Evolutionary conservation across 2,888 invertebrate species (phyloP).

Genomic region (Phlogophora meticulosa): DNA sequence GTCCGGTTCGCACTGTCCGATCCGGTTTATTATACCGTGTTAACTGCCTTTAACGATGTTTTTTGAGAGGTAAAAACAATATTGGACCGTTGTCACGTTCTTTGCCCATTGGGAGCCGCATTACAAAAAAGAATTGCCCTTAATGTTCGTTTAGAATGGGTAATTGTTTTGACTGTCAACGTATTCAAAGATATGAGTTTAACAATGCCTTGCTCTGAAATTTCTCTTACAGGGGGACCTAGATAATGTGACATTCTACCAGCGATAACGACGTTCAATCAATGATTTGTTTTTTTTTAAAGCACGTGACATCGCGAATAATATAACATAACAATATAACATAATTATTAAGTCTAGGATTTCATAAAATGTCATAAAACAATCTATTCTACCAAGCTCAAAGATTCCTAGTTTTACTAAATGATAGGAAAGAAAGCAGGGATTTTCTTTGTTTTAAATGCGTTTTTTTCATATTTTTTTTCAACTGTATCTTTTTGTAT

Average conservation of each 20-base stretch:
- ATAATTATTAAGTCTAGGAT: too few species aligned
- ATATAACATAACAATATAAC: too few species aligned
- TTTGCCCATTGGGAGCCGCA: conserved; percentile 40
- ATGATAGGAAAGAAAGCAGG: too few species aligned
- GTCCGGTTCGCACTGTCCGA: conserved; percentile 66
- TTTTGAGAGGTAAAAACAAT: conserved; percentile 67
- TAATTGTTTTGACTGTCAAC: conserved; percentile 31
- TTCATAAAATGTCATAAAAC: too few species aligned
- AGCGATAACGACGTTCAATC: too few species aligned
- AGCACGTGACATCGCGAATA: too few species aligned
- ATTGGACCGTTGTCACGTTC: conserved; percentile 63
- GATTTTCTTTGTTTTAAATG: too few species aligned
- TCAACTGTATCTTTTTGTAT: too few species aligned
- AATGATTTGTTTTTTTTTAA: too few species aligned
- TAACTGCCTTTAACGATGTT: conserved; percentile 65
- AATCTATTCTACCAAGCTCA: too few species aligned
- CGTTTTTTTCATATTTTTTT: too few species aligned
- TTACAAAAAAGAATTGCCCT: conserved; percentile 51
- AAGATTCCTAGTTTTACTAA: too few species aligned
- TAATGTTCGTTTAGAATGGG: conserved; percentile 39
- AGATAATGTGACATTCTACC: not conserved
- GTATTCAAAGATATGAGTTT: conserved; percentile 23
- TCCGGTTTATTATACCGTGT: conserved; percentile 67
- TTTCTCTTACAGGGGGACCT: not conserved
- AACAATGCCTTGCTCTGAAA: conserved; percentile 4